A percentile compares a stretch with the other conserved stretches of the same genome.
phyloP scores from a whole-genome alignment of 2,888 invertebrate genomes.

The Xylota sylvarum region DNA sequence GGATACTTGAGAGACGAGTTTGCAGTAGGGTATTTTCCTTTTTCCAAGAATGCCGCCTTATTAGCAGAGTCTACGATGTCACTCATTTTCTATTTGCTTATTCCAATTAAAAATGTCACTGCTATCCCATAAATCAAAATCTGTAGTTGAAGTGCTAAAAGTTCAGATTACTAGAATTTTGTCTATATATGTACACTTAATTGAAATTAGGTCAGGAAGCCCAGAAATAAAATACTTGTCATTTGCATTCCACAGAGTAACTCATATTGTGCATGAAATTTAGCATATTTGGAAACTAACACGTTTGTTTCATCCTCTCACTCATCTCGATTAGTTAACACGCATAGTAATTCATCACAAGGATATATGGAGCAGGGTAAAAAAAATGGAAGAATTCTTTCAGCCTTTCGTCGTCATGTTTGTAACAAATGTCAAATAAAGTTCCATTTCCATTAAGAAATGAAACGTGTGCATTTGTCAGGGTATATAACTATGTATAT shows the following conservation, averaged over 20 bases:
- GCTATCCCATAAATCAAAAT: slow-evolving; percentile 33
- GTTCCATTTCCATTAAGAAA: slow-evolving; percentile 59
- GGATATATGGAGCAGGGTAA: slow-evolving; percentile 48
- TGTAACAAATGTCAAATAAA: slow-evolving; percentile 50
- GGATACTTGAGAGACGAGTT: slow-evolving; percentile 62
- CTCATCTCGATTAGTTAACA: slow-evolving; percentile 62
- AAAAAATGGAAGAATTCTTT: slow-evolving; percentile 50
- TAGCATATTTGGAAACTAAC: slow-evolving; percentile 55
- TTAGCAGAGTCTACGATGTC: not conserved
- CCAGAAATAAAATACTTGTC: slow-evolving; percentile 47
- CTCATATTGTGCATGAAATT: slow-evolving; percentile 44
- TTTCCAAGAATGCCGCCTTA: slow-evolving; percentile 7
- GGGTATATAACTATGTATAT: slow-evolving; percentile 23
- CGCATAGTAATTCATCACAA: slow-evolving; percentile 61
- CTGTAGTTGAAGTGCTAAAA: slow-evolving; percentile 9
- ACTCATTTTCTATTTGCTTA: slow-evolving; percentile 51
- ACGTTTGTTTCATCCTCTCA: slow-evolving; percentile 51
- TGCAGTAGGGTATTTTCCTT: slow-evolving; percentile 43
- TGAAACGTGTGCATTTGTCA: slow-evolving; percentile 60
- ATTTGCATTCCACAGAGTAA: slow-evolving; percentile 43
- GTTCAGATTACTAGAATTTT: slow-evolving; percentile 45
- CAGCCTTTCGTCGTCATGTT: slow-evolving; percentile 47
- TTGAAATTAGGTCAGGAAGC: slow-evolving; percentile 47
- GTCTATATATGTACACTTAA: slow-evolving; percentile 29
- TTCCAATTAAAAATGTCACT: slow-evolving; percentile 49